phyloP scores from a whole-genome alignment of 1,140 invertebrate genomes.

The Leptinotarsa defecta region DNA sequence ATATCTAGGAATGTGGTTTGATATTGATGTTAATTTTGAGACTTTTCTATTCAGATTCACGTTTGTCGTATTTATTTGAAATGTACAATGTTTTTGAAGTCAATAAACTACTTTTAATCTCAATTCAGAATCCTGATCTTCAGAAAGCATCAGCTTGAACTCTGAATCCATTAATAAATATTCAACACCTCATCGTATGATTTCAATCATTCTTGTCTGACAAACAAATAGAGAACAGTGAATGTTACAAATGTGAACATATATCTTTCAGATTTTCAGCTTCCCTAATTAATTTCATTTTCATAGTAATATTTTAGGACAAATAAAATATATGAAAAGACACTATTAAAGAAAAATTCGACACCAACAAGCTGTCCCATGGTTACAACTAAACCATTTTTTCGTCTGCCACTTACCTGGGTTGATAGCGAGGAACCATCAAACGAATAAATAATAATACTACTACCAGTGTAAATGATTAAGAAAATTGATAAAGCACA shows the following conservation, averaged over 20 bases:
- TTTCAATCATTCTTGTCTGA: too few species aligned
- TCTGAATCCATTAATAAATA: too few species aligned
- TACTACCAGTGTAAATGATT: slow-evolving; percentile 38
- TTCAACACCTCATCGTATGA: too few species aligned
- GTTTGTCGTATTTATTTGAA: too few species aligned
- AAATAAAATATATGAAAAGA: slow-evolving; percentile 37
- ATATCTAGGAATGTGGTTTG: too few species aligned
- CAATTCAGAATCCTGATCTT: too few species aligned
- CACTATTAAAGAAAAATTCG: slow-evolving; percentile 40
- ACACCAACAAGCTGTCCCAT: slow-evolving; percentile 36
- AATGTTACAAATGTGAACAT: neutral
- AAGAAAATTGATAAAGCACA: slow-evolving; percentile 45
- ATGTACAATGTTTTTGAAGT: too few species aligned
- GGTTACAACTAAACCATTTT: slow-evolving; percentile 34
- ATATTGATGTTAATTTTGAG: too few species aligned
- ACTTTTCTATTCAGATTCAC: too few species aligned
- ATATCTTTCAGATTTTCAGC: neutral
- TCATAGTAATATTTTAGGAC: slow-evolving; percentile 28
- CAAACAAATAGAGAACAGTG: too few species aligned
- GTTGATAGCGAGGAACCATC: slow-evolving; percentile 30
- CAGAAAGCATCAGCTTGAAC: too few species aligned
- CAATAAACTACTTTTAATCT: too few species aligned
- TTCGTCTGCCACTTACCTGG: slow-evolving; percentile 33
- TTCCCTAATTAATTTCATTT: neutral
- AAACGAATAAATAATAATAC: slow-evolving; percentile 43